Evolutionary conservation across 2,888 invertebrate species (phyloP).

Genomic region (Lasioglossum marginatum): DNA sequence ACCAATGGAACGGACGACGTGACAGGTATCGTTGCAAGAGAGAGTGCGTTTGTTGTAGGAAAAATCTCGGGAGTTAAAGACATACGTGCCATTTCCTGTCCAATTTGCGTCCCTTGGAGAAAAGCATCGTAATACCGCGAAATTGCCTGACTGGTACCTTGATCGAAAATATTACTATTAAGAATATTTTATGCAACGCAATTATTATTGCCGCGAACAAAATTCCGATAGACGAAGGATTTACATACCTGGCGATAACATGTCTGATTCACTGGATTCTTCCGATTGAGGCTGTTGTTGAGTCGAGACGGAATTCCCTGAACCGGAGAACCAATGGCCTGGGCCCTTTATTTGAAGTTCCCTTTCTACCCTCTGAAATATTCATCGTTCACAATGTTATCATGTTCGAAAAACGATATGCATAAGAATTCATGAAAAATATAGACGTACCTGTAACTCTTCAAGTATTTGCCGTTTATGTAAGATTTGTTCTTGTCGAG

Average conservation of each 20-base stretch:
- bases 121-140: constrained; percentile 85
- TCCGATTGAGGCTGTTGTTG: constrained; percentile 77
- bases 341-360: constrained; percentile 87
- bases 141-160: constrained; percentile 83
- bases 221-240: constrained; percentile 49
- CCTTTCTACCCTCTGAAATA: constrained; percentile 88
- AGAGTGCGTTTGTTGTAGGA: constrained; percentile 70
- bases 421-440: neutral
- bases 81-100: constrained; percentile 60
- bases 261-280: constrained; percentile 76
- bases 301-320: constrained; percentile 76
- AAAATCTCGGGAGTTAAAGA: constrained; percentile 75
- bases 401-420: neutral
- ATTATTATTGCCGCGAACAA: neutral
- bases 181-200: constrained; percentile 1
- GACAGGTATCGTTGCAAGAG: constrained; percentile 68
- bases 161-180: constrained; percentile 68
- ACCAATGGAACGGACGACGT: constrained; percentile 68
- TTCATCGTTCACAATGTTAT: constrained; percentile 17
- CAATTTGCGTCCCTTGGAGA: constrained; percentile 78
- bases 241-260: constrained; percentile 84
- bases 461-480: constrained; percentile 90
- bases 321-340: constrained; percentile 78
- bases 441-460: constrained; percentile 84
- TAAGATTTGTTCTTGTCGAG: constrained; percentile 87